Conservation (phyloP, 2,113 vertebrate genomes). For the Eurypyga helias region DNA sequence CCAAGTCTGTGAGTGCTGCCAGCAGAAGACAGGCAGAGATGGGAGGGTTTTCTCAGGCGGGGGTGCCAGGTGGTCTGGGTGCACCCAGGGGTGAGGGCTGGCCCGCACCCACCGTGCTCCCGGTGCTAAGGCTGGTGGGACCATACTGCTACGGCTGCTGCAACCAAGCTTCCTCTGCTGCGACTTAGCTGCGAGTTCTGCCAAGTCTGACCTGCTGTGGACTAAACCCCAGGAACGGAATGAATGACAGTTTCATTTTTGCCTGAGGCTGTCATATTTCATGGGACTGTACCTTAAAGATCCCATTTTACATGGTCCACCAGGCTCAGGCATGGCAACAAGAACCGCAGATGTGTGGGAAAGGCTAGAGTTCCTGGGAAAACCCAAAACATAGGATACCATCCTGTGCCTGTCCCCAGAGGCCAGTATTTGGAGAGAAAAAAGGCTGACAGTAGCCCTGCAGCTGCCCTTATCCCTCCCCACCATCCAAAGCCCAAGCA, state of each 20-base stretch:
- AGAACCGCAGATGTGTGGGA: not conserved
- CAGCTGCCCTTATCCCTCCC: not conserved
- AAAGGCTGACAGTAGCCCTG: not conserved
- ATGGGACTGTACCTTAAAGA: not conserved
- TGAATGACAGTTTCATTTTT: not conserved
- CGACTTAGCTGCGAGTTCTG: not conserved
- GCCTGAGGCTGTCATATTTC: not conserved
- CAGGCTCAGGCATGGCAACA: not conserved
- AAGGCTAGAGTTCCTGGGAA: not conserved
- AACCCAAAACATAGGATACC: not conserved
- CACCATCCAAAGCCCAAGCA: not conserved
- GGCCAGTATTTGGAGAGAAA: not conserved
- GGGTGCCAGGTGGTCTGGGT: not conserved
- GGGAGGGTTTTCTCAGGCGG: not conserved
- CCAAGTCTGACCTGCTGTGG: not conserved
- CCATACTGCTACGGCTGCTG: not conserved
- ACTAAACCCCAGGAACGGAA: not conserved
- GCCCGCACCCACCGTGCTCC: not conserved
- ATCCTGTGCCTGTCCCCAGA: not conserved
- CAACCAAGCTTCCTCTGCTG: accelerated
- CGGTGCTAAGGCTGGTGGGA: not conserved
- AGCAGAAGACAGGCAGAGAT: not conserved
- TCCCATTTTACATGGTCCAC: not conserved
- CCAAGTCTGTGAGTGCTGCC: not conserved
- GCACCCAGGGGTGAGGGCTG: not conserved